Conservation (phyloP, 2,888 invertebrate genomes). For the Rhagonycha fulva region DNA sequence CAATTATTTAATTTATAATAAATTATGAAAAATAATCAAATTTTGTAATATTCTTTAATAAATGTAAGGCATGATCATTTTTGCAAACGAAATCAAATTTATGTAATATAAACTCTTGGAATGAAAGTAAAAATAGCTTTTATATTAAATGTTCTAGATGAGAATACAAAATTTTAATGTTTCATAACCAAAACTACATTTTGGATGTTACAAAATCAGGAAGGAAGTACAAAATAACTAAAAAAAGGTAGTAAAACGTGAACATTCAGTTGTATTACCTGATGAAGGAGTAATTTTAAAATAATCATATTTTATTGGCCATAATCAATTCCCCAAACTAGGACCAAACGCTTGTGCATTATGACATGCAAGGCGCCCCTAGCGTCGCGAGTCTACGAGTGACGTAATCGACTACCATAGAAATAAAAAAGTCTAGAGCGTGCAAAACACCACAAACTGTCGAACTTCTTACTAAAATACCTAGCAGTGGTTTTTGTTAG, state of each 20-base stretch:
- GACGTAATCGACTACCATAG: neutral
- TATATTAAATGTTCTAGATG: neutral
- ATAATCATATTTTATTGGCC: slow-evolving; percentile 5
- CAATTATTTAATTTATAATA: neutral
- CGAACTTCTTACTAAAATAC: neutral
- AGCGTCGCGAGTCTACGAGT: neutral
- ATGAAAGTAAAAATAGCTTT: neutral
- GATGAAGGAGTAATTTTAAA: neutral
- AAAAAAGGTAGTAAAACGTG: neutral
- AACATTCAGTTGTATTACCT: neutral
- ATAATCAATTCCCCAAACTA: slow-evolving; percentile 2
- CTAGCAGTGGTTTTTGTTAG: too few species aligned
- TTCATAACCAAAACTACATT: neutral
- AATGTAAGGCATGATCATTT: neutral
- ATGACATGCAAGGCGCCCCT: neutral
- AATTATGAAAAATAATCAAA: neutral
- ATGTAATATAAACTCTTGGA: neutral
- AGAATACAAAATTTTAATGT: neutral
- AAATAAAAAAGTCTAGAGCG: neutral
- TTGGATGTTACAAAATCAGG: neutral
- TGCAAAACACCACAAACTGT: neutral
- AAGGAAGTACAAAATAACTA: too few species aligned
- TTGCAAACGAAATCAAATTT: neutral
- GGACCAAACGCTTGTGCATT: neutral
- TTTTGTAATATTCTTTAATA: neutral